Conservation (phyloP, 2,888 invertebrate species). For the Mermis nigrescens region DNA sequence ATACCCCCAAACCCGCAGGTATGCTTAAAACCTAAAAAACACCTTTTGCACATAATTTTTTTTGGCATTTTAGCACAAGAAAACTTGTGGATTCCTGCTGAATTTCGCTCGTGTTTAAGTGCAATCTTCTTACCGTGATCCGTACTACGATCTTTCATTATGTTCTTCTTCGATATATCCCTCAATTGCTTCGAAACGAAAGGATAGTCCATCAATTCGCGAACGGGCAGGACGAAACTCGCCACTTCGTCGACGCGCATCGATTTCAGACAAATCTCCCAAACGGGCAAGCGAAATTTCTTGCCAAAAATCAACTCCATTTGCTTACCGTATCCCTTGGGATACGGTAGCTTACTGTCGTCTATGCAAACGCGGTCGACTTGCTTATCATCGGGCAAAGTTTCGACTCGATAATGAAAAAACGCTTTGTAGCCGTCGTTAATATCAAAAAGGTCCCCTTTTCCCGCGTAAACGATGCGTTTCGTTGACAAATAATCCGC, state of each 20-base stretch:
- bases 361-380: conserved; percentile 46
- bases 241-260: conserved; percentile 70
- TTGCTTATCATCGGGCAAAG: neutral
- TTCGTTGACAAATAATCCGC: conserved; percentile 2
- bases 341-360: conserved; percentile 54
- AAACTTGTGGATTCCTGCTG: too few relatives aligned
- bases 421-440: conserved; percentile 5
- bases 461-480: conserved; percentile 8
- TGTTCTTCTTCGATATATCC: conserved; percentile 22
- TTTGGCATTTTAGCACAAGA: too few relatives aligned
- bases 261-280: conserved; percentile 77
- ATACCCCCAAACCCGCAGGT: too few relatives aligned
- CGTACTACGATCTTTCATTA: conserved; percentile 16
- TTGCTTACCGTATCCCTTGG: conserved; percentile 45
- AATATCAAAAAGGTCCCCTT: conserved; percentile 2
- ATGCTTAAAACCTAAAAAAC: too few relatives aligned
- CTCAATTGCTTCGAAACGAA: conserved; percentile 80
- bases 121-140: too few relatives aligned
- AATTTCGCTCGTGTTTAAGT: too few relatives aligned
- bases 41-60: too few relatives aligned
- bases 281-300: conserved; percentile 87
- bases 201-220: conserved; percentile 46
- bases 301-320: conserved; percentile 87
- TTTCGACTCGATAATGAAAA: conserved; percentile 4
- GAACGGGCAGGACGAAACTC: conserved; percentile 25